Base-by-base conservation (phyloP, 2,797 vertebrate genomes). In the Parauchenoglanis punctatus region DNA sequence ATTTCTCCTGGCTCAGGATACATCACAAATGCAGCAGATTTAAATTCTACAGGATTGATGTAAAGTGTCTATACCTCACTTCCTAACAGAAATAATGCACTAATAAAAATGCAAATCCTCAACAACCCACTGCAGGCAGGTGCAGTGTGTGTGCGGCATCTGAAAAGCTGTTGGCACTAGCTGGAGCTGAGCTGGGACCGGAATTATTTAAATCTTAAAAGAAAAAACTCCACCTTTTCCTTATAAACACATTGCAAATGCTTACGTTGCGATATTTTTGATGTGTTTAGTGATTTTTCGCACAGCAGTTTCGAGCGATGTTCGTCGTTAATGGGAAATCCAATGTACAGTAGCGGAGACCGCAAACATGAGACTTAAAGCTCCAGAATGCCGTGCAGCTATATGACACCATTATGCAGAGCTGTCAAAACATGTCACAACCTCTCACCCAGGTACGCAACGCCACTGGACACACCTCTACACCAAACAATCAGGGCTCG, bases 71-170 rank as follows among this genome's bases (percentile, higher is more conserved):
- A 72, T 65, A 44, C 67, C 31, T 40, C 67, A 4, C 18, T 40
- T 56, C 46, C 31, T 52, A 40, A 76, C n/a, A 65, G 56, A 56
- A 61, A 56, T 49, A 52, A 73, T 46, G 7, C 10, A 6, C 25
- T 23, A 63, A 52, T 28, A 31, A 56, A 87, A 65, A 86, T 80
- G 77, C 63, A 85, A 87, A 72, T 87, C 46, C 28, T 61, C 17
- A 83, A 40, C 54, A 80, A 40, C 10, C 54, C 68, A 49, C 12
- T 67, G 70, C n/a, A 80, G 40, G 49, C 46, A n/a, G n/a, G 31
- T 83, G 78, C n/a, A 83, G 56, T 2, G 0, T 7, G 20, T 25
- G 31, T 23, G 4, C 4, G 31, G 15, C 8, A 5, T 35, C 7
- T 20, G 17, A 56, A 77, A 76, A 52, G 13, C 7, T 13, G 35